Conservation (phyloP, 2,797 vertebrate genomes). For the Falco berigora region DNA sequence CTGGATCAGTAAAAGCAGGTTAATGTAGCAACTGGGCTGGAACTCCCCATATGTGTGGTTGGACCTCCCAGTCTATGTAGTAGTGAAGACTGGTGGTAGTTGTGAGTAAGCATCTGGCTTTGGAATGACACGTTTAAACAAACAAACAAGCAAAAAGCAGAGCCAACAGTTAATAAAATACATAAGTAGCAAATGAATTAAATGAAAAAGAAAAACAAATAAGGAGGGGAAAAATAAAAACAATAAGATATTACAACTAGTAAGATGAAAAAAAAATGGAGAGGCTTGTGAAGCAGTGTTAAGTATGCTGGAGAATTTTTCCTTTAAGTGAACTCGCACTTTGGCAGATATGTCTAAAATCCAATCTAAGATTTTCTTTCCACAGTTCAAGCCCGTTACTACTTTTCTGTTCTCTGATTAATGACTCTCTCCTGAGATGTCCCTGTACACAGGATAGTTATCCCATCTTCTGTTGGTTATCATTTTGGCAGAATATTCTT, state of each 20-base stretch:
- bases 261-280: background rate
- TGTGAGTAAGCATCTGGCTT: background rate
- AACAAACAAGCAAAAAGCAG: background rate
- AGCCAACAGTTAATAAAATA: background rate
- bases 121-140: background rate
- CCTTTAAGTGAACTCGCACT: background rate
- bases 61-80: background rate
- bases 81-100: background rate
- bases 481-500: background rate
- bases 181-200: background rate
- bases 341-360: background rate
- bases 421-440: background rate
- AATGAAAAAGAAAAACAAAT: background rate
- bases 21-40: background rate
- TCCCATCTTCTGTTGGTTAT: background rate
- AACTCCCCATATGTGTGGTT: background rate
- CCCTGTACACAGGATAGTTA: background rate
- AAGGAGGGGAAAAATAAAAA: fast-evolving
- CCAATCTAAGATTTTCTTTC: background rate
- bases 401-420: background rate
- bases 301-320: background rate
- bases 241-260: background rate
- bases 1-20: background rate
- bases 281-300: background rate
- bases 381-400: background rate